Evolutionary conservation across 2,888 invertebrate species (phyloP), one percentile per base, ranked within the genome.

Genomic region (Parnassius apollo): DNA sequence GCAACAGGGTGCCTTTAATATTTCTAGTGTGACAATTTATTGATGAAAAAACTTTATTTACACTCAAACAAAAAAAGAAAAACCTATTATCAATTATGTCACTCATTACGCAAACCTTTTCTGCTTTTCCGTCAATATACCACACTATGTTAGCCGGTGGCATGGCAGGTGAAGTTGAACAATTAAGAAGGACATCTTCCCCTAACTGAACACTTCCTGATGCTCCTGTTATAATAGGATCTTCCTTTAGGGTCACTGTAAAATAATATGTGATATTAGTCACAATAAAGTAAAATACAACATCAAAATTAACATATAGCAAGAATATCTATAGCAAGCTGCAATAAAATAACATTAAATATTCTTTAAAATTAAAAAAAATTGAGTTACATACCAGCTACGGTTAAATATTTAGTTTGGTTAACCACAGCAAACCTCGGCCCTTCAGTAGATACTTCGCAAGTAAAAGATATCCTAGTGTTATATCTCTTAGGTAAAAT

Each of bases 401-500:
- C 84, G 13, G 91, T 90, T 61, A 91, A 73, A 61, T 86, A 83
- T 73, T 88, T 91, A 3, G 87, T 88, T 65, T 88, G 83, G 75
- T 89, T 91, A 46, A 88, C 91, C 10, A 91, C 87, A 0, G 88
- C 91, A 59, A 91, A 91, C 69, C 91, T 73, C 0, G 91, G 91
- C 0, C 91, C 86, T 50, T 91, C 91, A 0, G 88, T 85, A 9
- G 91, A 91, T 0, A 91, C 91, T 65, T 91, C 91, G 58, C 91
- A 91, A 0, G 86, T 90, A 70, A 88, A 91, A 0, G 86, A 78
- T 7, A 88, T 76, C 66, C 80, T 78, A 1, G 83, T 79, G 66
- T 88, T 88, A 70, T 81, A 88, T 44, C 72, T 75, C 68, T 74
- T 81, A 0, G 91, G 89, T 1, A 91, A 77, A 1, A 76, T 73